Base-by-base conservation (phyloP, 1,140 invertebrate species). In the Drosophila kanapiae region DNA sequence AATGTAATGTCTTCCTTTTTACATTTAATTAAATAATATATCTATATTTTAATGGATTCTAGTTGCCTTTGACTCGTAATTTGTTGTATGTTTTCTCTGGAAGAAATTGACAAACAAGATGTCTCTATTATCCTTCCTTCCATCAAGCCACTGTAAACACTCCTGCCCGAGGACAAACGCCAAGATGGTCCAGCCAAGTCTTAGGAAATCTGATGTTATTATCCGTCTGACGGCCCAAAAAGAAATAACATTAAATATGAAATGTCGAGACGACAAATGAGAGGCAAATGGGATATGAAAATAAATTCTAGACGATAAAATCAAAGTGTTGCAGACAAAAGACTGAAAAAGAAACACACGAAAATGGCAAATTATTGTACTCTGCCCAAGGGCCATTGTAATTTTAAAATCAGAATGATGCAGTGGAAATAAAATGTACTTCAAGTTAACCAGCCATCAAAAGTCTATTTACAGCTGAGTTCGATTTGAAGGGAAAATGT, bases 241-340 rank as follows among this genome's bases (percentile, higher is more conserved):
- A 16, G n/a, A 23, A 63, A 29, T 13, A 23, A 38, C 31, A 43
- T 53, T 27, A 53, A 53, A 67, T 69, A 45, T 70, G 48, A 70
- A 70, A 69, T 37, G 67, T 54, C 48, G 63, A 70, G 67, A 70
- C 62, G 31, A 45, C 38, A 70, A 70, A 69, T 69, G 16, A 68
- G 29, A 45, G 63, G 48, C 47, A 35, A 45, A 45, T 56, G 43
- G 31, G 13, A 69, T 69, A 54, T 35, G 48, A 45, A 70, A 45
- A 70, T 56, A 56, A 69, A 43, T 43, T 54, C 67, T 23, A 45
- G 38, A 56, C 33, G 48, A 70, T 70, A 56, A 56, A 69, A 69
- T 70, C 67, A 70, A 56, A 70, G 48, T 56, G 48, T 53, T 35
- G 37, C 67, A 54, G 37, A 68, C 31, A 16, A 68, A 27, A 38